Evolutionary conservation across 2,888 invertebrate species (phyloP).

Genomic region (Trachelus tabidus): DNA sequence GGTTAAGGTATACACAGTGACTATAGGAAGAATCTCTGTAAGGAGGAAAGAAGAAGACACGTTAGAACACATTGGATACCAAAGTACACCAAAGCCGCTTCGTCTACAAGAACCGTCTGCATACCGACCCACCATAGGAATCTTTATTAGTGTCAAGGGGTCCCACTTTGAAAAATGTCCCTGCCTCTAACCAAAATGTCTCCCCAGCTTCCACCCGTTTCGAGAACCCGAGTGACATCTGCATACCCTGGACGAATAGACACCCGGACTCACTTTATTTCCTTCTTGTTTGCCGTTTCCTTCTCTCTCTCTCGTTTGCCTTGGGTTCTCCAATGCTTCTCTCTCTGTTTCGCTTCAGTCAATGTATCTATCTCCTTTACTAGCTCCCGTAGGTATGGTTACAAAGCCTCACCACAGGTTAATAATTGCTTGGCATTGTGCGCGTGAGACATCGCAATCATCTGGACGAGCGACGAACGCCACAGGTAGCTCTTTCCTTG

Average conservation of each 20-base stretch:
- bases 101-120: slow-evolving; percentile 38
- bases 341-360: not conserved
- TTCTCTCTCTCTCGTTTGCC: not conserved
- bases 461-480: slow-evolving; percentile 34
- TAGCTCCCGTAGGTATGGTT: slow-evolving; percentile 26
- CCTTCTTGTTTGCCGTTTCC: not conserved
- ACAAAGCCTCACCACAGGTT: slow-evolving; percentile 44
- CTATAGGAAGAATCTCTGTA: slow-evolving; percentile 1
- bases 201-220: slow-evolving; percentile 15
- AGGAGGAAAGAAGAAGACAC: slow-evolving; percentile 8
- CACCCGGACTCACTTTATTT: slow-evolving; percentile 14
- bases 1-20: not conserved
- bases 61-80: slow-evolving; percentile 20
- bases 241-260: slow-evolving; percentile 37
- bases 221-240: slow-evolving; percentile 43
- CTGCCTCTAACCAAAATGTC: slow-evolving; percentile 19
- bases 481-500: slow-evolving; percentile 20
- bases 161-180: slow-evolving; percentile 45
- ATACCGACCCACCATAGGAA: slow-evolving; percentile 39
- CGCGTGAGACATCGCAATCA: slow-evolving; percentile 51
- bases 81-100: slow-evolving; percentile 33
- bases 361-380: slow-evolving; percentile 4
- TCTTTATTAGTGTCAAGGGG: slow-evolving; percentile 56
- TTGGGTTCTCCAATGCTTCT: slow-evolving; percentile 15
- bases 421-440: slow-evolving; percentile 56